phyloP scores from a whole-genome alignment of 2,797 vertebrate genomes.

The Manis javanica region DNA sequence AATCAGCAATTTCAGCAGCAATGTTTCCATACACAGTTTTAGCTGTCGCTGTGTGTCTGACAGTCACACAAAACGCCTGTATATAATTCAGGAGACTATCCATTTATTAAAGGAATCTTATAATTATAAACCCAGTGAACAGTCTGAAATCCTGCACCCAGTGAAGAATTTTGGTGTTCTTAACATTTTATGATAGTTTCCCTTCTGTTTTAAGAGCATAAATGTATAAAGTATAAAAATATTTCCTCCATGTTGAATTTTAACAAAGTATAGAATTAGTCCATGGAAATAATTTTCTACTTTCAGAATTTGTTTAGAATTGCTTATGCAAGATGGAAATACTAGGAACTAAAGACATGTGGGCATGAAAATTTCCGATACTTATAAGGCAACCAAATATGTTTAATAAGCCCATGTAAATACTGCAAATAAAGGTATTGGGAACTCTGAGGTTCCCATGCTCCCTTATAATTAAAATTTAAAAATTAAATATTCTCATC shows the following conservation, averaged over 20 bases:
- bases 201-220: constrained; percentile 5
- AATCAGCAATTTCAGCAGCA: constrained; percentile 39
- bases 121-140: constrained; percentile 36
- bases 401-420: neutral
- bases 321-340: constrained; percentile 35
- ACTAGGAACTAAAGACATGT: constrained; percentile 57
- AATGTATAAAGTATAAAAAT: neutral
- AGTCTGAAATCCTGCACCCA: neutral
- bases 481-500: neutral
- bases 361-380: constrained; percentile 36
- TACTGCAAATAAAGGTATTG: neutral
- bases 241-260: constrained; percentile 59
- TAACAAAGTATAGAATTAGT: neutral
- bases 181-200: constrained; percentile 40
- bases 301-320: constrained; percentile 36
- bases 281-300: neutral
- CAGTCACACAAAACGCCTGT: constrained; percentile 35
- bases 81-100: constrained; percentile 23
- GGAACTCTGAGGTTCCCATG: neutral
- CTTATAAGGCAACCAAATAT: neutral
- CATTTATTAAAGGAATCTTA: constrained; percentile 50
- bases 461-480: neutral
- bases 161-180: neutral
- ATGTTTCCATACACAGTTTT: neutral
- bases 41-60: neutral